phyloP scores from a whole-genome alignment of 2,113 vertebrate species.

The Oceanodroma tethys region DNA sequence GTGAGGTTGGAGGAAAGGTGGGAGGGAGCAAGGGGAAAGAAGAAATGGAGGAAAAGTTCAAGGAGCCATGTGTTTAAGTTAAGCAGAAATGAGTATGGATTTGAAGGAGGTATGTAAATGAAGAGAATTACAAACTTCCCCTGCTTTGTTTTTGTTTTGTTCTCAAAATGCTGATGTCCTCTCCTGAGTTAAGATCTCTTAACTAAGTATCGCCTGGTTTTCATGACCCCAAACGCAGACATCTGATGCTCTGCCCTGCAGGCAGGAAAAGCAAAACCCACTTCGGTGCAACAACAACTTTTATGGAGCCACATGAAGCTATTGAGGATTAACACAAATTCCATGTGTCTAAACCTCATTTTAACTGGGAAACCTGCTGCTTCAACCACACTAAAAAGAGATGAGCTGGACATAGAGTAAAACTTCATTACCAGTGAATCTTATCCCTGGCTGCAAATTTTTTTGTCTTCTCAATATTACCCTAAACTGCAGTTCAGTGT shows the following conservation, averaged over 20 bases:
- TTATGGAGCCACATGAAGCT: background rate
- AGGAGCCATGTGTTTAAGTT: background rate
- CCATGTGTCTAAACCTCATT: background rate
- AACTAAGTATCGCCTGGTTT: background rate
- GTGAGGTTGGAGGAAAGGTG: background rate
- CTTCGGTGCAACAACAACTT: background rate
- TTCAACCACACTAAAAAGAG: background rate
- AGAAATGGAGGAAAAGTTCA: background rate
- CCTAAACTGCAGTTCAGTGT: background rate
- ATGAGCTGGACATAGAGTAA: background rate
- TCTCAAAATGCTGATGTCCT: background rate
- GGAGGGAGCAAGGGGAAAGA: background rate
- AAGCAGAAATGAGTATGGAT: background rate
- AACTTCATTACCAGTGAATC: background rate
- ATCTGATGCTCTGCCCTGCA: background rate
- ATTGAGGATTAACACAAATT: background rate
- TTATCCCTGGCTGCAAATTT: background rate
- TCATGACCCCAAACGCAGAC: background rate
- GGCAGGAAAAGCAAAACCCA: background rate
- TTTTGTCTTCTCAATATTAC: background rate
- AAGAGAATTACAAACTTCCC: background rate
- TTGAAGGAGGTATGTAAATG: background rate
- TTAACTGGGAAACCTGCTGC: background rate
- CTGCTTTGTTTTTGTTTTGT: background rate
- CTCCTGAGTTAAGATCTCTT: background rate